Conservation (phyloP, 2,113 vertebrate species). For the Pseudonaja textilis region DNA sequence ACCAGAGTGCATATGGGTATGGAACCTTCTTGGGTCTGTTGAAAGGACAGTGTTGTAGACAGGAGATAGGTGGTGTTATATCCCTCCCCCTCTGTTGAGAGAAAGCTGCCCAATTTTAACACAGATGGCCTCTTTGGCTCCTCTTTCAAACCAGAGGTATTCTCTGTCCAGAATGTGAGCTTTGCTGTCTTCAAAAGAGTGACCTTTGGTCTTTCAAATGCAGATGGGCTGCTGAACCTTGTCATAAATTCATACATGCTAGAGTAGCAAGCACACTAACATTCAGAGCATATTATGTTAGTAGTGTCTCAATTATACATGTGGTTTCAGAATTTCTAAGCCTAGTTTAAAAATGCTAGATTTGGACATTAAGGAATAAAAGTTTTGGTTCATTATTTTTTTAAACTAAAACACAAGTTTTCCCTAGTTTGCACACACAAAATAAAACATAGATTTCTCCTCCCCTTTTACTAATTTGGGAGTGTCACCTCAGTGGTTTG, state of each 20-base stretch:
- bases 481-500: no score
- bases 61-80: background rate
- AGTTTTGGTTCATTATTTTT: background rate
- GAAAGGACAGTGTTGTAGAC: background rate
- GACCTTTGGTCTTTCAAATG: background rate
- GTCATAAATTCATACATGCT: background rate
- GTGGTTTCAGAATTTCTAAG: background rate
- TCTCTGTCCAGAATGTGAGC: background rate
- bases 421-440: background rate
- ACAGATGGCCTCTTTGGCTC: background rate
- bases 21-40: background rate
- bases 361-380: background rate
- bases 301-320: background rate
- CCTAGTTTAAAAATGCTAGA: background rate
- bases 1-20: background rate
- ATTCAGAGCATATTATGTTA: background rate
- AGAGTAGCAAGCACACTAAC: background rate
- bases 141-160: background rate
- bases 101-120: background rate
- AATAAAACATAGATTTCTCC: no score
- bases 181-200: background rate
- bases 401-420: background rate
- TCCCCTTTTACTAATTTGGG: no score
- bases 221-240: background rate
- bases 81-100: background rate